Evolutionary conservation across 2,797 vertebrate genomes (phyloP).

Genomic region (Eptatretus atami): DNA sequence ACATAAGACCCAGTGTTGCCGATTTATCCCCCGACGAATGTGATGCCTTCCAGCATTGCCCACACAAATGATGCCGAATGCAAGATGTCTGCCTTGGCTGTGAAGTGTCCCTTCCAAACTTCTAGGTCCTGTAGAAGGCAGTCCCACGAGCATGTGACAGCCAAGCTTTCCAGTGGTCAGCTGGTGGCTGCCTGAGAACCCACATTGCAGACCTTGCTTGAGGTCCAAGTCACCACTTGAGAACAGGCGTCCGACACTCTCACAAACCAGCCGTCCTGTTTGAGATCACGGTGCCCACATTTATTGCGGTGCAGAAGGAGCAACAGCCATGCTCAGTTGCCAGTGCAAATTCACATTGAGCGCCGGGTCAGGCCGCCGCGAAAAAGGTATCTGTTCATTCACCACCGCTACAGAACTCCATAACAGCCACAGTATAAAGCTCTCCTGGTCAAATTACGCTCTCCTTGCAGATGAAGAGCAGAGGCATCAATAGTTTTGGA

Average conservation of each 20-base stretch:
- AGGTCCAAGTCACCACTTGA: constrained; percentile 83
- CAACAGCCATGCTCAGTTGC: constrained; percentile 73
- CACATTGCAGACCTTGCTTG: constrained; percentile 69
- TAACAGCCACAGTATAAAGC: constrained; percentile 96
- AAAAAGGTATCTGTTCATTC: constrained; percentile 89
- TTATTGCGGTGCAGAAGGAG: constrained; percentile 89
- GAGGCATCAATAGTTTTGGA: too few relatives aligned
- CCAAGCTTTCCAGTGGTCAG: constrained; percentile 78
- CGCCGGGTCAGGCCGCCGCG: constrained; percentile 43
- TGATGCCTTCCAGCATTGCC: constrained; percentile 87
- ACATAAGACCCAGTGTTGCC: constrained; percentile 82
- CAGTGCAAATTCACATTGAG: constrained; percentile 85
- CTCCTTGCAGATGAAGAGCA: constrained; percentile 16
- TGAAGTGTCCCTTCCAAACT: constrained; percentile 96
- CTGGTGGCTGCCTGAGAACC: constrained; percentile 26
- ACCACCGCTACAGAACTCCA: constrained; percentile 90
- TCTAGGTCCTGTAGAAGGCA: constrained; percentile 94
- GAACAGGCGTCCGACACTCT: constrained; percentile 43
- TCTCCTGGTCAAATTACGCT: constrained; percentile 66
- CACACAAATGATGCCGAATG: constrained; percentile 90
- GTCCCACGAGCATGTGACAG: constrained; percentile 75
- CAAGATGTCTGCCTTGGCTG: constrained; percentile 94
- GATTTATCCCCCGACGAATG: constrained; percentile 79
- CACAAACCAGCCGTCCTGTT: constrained; percentile 71
- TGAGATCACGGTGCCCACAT: constrained; percentile 70